These are phyloP conservation scores for Phragmatobia fuliginosa DNA, from an alignment of 2,888 invertebrate species.

Conservation along the genomic window DNA sequence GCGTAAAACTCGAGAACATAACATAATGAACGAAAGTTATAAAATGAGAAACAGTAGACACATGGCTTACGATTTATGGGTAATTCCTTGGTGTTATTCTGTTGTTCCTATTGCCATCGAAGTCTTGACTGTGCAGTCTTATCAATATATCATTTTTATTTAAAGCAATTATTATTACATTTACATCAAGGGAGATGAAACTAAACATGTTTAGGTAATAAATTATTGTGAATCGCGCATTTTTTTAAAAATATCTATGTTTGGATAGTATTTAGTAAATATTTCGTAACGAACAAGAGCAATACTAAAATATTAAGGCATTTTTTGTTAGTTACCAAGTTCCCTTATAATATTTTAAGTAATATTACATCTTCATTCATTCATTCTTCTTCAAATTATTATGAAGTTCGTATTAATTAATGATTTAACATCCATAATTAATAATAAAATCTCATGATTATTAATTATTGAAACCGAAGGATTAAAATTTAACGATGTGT, in stretches of 20 bases:
- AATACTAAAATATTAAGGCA: neutral
- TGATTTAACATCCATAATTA: neutral
- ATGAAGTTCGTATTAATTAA: neutral
- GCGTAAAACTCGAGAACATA: neutral
- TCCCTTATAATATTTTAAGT: neutral
- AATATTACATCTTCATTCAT: too few relatives aligned
- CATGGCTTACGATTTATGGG: neutral
- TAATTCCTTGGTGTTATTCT: neutral
- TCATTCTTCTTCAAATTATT: too few relatives aligned
- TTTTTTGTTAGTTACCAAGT: neutral
- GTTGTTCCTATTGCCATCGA: neutral
- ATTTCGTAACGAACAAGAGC: neutral
- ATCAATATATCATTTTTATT: neutral
- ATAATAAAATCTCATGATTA: neutral
- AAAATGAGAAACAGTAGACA: neutral
- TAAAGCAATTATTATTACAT: neutral
- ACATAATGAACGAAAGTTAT: neutral
- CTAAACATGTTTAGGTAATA: too few relatives aligned
- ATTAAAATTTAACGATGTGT: constrained; percentile 1
- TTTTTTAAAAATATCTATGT: too few relatives aligned
- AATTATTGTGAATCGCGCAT: too few relatives aligned
- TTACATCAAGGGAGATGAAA: neutral
- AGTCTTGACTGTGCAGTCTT: neutral
- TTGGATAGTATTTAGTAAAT: neutral
- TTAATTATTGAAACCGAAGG: neutral